Evolutionary conservation across 2,888 invertebrate genomes (phyloP), one percentile per base, ranked within the genome.

Genomic region (Microdon myrmicae): DNA sequence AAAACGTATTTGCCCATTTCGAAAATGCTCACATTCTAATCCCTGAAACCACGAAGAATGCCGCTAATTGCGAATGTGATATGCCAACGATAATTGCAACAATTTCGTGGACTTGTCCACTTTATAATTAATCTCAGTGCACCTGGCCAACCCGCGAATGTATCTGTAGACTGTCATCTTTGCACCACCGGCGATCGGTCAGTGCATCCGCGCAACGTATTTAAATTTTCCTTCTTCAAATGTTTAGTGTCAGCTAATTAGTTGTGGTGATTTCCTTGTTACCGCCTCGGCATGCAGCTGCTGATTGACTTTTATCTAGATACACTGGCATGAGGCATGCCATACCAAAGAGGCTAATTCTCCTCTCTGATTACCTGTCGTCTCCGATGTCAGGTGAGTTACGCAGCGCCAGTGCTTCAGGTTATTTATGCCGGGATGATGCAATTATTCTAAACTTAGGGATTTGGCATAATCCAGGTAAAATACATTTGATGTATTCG

Each of bases 371-470:
- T n/a, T n/a, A n/a, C n/a, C n/a, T n/a, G n/a, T n/a, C n/a, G n/a
- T n/a, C n/a, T n/a, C n/a, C n/a, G n/a, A 45, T 51, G 34, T 34
- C 47, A 47, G n/a, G 55, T n/a, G 22, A 34, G 38, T 34, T 13
- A 17, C 13, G 47, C 54, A 26, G 35, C 31, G 43, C 20, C 39
- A 19, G 29, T 38, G 44, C 19, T 23, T n/a, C n/a, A 59, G 37
- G 60, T 44, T 61, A 55, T 60, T 60, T 43, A 61, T 48, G 39
- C 61, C 13, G 45, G 49, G 61, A 61, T 56, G 61, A 56, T 61
- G 61, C 61, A 49, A 61, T 61, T 61, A 61, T 61, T 56, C 45
- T 14, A 29, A 49, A 61, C 60, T 56, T 56, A 56, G 16, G 56
- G 48, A 34, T 49, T 45, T 49, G 56, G 44, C 44, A 61, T 56